Conservation (phyloP, 2,888 invertebrate species). For the Ormyrus rosae region DNA sequence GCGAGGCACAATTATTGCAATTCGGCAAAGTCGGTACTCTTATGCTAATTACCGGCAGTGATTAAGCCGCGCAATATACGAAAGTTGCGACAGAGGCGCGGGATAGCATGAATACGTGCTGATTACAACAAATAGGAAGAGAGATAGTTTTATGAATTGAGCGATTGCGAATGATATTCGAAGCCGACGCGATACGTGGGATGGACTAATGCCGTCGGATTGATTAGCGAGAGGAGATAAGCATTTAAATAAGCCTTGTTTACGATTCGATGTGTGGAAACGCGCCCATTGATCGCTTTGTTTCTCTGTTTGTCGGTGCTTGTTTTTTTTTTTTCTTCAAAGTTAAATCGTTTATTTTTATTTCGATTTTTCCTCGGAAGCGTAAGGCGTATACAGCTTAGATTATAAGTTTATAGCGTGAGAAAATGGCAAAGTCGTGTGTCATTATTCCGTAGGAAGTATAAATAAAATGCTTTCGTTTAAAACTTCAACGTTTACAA, state of each 20-base stretch:
- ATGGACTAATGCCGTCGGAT: background rate
- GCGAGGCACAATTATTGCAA: background rate
- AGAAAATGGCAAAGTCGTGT: too few species aligned
- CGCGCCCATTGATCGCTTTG: background rate
- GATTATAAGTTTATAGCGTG: too few species aligned
- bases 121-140: slow-evolving; percentile 33
- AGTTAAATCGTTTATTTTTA: background rate
- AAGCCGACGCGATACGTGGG: background rate
- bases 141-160: background rate
- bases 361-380: too few species aligned
- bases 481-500: too few species aligned
- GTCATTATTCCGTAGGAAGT: too few species aligned
- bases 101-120: background rate
- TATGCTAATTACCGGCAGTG: slow-evolving; percentile 11
- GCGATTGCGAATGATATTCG: slow-evolving; percentile 25
- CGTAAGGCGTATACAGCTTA: too few species aligned
- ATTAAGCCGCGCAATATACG: too few species aligned
- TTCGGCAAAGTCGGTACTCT: slow-evolving; percentile 11
- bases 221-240: background rate
- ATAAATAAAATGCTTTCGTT: too few species aligned
- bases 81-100: slow-evolving; percentile 2
- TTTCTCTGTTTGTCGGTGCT: background rate
- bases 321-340: too few species aligned
- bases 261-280: background rate
- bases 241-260: too few species aligned